phyloP scores from a whole-genome alignment of 2,113 vertebrate species.

The Riparia riparia region DNA sequence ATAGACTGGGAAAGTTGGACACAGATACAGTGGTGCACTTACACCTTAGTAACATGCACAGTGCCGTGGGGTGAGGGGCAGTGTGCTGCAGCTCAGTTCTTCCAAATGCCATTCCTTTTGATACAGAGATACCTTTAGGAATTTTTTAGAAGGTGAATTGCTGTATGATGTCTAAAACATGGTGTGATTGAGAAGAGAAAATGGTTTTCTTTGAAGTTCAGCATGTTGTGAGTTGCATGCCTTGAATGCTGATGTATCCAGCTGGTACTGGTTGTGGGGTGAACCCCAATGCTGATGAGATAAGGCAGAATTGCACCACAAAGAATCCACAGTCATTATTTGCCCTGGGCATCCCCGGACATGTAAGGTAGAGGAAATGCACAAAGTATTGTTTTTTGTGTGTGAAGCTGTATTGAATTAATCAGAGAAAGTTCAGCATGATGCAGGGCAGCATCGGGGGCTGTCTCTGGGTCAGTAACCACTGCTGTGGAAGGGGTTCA shows the following conservation, averaged over 20 bases:
- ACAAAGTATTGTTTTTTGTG: not conserved
- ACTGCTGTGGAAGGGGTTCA: not conserved
- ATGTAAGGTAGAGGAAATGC: fast-evolving
- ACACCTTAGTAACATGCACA: not conserved
- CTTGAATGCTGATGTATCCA: not conserved
- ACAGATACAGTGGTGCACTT: not conserved
- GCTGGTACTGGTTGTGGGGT: not conserved
- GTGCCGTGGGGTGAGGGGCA: not conserved
- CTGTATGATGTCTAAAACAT: not conserved
- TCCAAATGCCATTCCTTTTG: not conserved
- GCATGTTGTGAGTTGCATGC: not conserved
- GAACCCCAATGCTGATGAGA: not conserved
- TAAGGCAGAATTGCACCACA: not conserved
- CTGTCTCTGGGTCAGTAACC: not conserved
- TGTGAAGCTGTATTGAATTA: not conserved
- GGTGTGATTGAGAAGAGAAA: not conserved
- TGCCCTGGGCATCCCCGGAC: not conserved
- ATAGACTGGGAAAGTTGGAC: not conserved
- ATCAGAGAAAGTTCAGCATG: not conserved
- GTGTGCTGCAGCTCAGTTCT: not conserved
- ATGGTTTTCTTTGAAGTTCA: not conserved
- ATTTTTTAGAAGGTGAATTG: not conserved
- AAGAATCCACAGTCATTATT: not conserved
- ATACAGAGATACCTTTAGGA: not conserved
- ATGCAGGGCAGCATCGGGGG: not conserved